Conservation (phyloP, 1,140 invertebrate species). For the Pachyrhynchus sulphureomaculatus region DNA sequence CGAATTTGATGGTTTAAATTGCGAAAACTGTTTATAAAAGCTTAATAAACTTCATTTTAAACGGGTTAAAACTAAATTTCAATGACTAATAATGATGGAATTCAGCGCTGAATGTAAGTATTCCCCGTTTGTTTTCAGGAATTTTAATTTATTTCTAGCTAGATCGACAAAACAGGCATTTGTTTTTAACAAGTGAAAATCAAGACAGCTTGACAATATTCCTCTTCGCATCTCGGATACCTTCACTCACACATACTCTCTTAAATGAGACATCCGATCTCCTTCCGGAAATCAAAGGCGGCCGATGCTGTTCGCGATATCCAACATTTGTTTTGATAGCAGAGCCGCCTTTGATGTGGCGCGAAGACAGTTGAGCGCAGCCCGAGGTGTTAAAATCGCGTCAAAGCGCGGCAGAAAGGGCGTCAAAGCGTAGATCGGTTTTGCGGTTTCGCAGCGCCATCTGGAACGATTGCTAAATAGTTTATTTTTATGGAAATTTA, state of each 20-base stretch:
- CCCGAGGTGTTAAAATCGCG: slow-evolving; percentile 28
- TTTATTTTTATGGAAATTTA: too few relatives aligned
- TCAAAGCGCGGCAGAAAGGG: neutral
- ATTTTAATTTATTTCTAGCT: too few relatives aligned
- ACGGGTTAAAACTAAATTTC: too few relatives aligned
- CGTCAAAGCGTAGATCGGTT: slow-evolving; percentile 15
- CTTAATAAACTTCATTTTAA: too few relatives aligned
- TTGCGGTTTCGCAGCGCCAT: slow-evolving; percentile 9
- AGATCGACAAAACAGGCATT: too few relatives aligned
- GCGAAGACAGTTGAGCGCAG: slow-evolving; percentile 26
- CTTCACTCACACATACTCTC: neutral
- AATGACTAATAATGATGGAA: too few relatives aligned
- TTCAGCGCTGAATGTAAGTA: too few relatives aligned
- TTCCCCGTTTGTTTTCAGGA: too few relatives aligned
- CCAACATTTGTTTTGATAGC: slow-evolving; percentile 28
- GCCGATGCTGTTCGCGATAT: slow-evolving; percentile 3
- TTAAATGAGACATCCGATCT: slow-evolving; percentile 19
- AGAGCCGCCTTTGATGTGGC: slow-evolving; percentile 26
- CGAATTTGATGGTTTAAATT: too few relatives aligned
- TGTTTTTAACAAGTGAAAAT: neutral
- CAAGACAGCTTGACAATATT: neutral
- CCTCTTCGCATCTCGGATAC: neutral
- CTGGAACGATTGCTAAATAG: slow-evolving; percentile 6
- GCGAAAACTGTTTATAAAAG: too few relatives aligned
- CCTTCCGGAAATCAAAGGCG: slow-evolving; percentile 26